A percentile compares a stretch with the other conserved stretches of the same genome.
These are phyloP conservation scores for Drepana arcuata DNA, from an alignment of 1,140 invertebrate genomes.

Conservation along the genomic window DNA sequence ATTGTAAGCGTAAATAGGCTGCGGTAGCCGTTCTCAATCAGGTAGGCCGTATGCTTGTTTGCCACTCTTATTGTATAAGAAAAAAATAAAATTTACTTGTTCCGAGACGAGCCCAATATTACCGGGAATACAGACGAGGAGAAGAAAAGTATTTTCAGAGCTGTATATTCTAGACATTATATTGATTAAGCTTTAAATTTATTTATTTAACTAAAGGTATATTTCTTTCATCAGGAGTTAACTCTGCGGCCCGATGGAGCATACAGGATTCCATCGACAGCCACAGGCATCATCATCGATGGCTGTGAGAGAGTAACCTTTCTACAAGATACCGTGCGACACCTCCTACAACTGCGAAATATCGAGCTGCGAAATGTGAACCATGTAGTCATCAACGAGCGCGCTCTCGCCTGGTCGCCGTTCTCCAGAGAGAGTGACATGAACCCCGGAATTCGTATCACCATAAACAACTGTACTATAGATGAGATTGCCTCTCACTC, in stretches of 20 bases:
- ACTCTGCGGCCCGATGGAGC: conserved; percentile 73
- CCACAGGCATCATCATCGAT: conserved; percentile 67
- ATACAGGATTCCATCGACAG: conserved; percentile 67
- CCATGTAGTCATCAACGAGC: conserved; percentile 44
- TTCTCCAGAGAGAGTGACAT: conserved; percentile 34
- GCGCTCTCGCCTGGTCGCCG: conserved; percentile 49
- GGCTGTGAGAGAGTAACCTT: conserved; percentile 71
- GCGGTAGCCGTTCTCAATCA: too few species aligned
- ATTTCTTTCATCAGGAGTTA: too few species aligned
- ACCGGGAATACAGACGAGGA: too few species aligned
- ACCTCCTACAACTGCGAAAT: conserved; percentile 42
- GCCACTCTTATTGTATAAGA: too few species aligned
- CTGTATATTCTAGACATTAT: too few species aligned
- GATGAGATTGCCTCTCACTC: conserved; percentile 77
- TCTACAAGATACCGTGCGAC: conserved; percentile 59
- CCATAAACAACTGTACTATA: conserved; percentile 62
- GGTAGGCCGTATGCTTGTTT: too few species aligned
- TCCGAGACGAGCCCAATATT: too few species aligned
- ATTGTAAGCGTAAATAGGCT: too few species aligned
- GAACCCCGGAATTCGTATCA: conserved; percentile 51
- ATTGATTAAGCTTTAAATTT: too few species aligned
- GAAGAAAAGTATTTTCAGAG: too few species aligned
- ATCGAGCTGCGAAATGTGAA: conserved; percentile 42
- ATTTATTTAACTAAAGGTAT: too few species aligned
- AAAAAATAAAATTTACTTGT: too few species aligned